These are phyloP conservation scores for Synanthedon andrenaeformis DNA, from an alignment of 2,888 invertebrate species.

Conservation along the genomic window DNA sequence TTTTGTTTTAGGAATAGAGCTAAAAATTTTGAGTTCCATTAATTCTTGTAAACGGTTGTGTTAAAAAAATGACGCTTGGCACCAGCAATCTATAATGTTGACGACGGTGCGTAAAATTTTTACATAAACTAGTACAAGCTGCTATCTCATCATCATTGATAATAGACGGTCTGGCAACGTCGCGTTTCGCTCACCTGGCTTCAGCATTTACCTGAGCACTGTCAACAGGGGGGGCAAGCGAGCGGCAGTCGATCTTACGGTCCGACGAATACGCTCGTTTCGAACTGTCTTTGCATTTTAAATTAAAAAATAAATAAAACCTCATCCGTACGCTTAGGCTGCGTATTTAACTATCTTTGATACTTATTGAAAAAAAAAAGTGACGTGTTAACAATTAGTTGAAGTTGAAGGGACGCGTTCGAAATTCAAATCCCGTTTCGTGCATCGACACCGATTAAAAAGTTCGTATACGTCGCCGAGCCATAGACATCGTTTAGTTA, in stretches of 20 bases:
- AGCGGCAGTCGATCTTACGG: slow-evolving; percentile 53
- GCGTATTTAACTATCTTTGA: not conserved
- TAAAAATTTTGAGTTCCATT: slow-evolving; percentile 20
- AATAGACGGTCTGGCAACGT: slow-evolving; percentile 67
- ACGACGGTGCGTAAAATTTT: slow-evolving; percentile 44
- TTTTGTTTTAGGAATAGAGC: not conserved
- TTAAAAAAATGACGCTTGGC: slow-evolving; percentile 10
- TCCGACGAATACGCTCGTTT: slow-evolving; percentile 48
- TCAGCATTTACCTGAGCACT: slow-evolving; percentile 49
- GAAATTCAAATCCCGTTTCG: slow-evolving; percentile 24
- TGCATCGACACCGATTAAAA: slow-evolving; percentile 30
- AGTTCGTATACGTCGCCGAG: not conserved
- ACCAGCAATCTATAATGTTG: slow-evolving; percentile 34
- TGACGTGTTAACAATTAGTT: not conserved
- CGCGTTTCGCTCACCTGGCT: slow-evolving; percentile 58
- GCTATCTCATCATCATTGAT: slow-evolving; percentile 67
- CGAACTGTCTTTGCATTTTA: slow-evolving; percentile 21
- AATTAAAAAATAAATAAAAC: slow-evolving; percentile 8
- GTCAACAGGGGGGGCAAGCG: slow-evolving; percentile 62
- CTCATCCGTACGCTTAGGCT: no score
- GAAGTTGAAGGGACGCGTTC: slow-evolving; percentile 8
- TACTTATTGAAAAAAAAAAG: not conserved
- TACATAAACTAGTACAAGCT: slow-evolving; percentile 38
- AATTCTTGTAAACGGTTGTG: slow-evolving; percentile 17
- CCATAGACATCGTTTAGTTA: slow-evolving; percentile 10